A percentile compares a stretch with the other conserved stretches of the same genome.
These are phyloP conservation scores for Porites australiensis DNA, from an alignment of 64 coral and sea anemone genomes.

Conservation along the genomic window DNA sequence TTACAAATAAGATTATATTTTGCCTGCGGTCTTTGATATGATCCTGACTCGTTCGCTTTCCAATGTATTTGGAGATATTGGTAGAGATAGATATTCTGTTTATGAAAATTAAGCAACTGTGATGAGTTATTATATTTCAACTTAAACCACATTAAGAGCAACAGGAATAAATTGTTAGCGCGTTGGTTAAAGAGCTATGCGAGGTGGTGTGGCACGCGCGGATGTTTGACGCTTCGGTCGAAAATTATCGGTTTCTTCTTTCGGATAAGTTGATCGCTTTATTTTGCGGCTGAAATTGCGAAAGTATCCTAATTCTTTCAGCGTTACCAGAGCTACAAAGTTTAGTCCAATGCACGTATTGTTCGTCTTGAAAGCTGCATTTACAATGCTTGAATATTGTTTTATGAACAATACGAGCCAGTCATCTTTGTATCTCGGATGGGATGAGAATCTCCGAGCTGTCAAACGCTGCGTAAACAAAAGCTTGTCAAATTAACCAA, in stretches of 20 bases:
- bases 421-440: conserved; percentile 42
- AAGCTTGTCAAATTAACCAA: conserved; percentile 32
- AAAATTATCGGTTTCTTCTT: not conserved
- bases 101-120: conserved; percentile 20
- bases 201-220: not conserved
- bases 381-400: conserved; percentile 36
- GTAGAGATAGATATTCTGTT: conserved; percentile 55
- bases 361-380: conserved; percentile 30
- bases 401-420: conserved; percentile 18
- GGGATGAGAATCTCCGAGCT: conserved; percentile 49
- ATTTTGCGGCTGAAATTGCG: conserved; percentile 28
- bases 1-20: not conserved
- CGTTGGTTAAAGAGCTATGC: not conserved
- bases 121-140: conserved; percentile 40
- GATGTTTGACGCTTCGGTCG: not conserved
- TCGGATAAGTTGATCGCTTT: not conserved
- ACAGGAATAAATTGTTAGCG: conserved; percentile 11
- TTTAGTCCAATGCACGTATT: conserved; percentile 30
- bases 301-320: conserved; percentile 17
- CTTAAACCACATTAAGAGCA: conserved; percentile 42
- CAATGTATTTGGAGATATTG: conserved; percentile 30
- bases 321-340: conserved; percentile 36
- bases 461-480: conserved; percentile 43
- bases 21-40: not conserved
- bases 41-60: not conserved